Evolutionary conservation across 2,888 invertebrate genomes (phyloP), one percentile per base, ranked within the genome.

Genomic region (Bursaphelenchus okinawaensis): DNA sequence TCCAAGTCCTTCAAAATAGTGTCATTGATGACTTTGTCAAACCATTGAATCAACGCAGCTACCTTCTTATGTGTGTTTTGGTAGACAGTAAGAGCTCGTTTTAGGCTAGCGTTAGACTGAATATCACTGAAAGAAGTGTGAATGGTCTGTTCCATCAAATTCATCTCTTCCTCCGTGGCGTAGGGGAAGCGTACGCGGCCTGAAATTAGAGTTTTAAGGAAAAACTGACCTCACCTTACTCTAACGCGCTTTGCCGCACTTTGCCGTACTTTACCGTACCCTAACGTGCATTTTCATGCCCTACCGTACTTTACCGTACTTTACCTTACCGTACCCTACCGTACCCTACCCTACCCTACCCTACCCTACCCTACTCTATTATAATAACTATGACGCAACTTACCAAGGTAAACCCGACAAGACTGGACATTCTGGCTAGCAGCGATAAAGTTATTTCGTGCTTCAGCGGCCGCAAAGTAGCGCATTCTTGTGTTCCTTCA

Each of bases 11-110:
- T 83, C 58, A 83, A 73, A 54, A 87, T 87, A 7, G 85, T 86
- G 8, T 83, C 83, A 40, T 84, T 83, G 55, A 87, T 84, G 8
- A 87, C 86, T 84, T 84, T 83, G 68, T 86, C 84, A 73, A 86
- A 86, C 87, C 87, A 87, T 70, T 86, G 86, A 9, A 85, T 77
- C 3, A 87, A 76, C 1, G 86, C 85, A 4, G 83, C 83, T 50
- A 84, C 81, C 62, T 86, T 80, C 68, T 83, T 82, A 71, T 84
- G 84, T 1, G 85, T 86, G 19, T 83, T 82, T 56, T 81, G 79
- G 78, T 85, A 86, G 65, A 85, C 84, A 56, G 83, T 77, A 4
- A 83, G 71, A 0, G 86, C 86, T 76, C 76, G 76, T 19, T 77
- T 75, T 64, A 84, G 84, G 23, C 85, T 76, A 0, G 83, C 83